Percentiles rank a stretch among this genome's conserved stretches.
phyloP scores from a whole-genome alignment of 64 coral and sea anemone genomes.

The Pachyseris speciosa region DNA sequence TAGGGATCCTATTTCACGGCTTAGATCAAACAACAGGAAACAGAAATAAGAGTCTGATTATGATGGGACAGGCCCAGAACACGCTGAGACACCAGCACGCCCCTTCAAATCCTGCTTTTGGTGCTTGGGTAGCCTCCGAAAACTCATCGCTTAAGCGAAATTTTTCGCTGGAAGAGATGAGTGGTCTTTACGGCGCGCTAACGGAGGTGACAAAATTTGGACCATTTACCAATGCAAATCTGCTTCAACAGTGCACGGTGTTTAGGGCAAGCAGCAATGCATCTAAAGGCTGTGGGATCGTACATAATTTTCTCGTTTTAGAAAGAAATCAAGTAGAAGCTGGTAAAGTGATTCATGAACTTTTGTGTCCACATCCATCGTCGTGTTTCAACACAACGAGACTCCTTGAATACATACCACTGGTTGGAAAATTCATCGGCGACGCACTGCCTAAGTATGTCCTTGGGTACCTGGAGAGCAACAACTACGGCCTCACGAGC shows the following conservation, averaged over 20 bases:
- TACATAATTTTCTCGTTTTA: background rate
- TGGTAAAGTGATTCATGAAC: background rate
- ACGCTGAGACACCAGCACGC: no score
- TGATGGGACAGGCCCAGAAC: background rate
- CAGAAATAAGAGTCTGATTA: background rate
- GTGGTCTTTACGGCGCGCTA: slow-evolving; percentile 37
- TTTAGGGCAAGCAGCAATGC: background rate
- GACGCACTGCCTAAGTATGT: background rate
- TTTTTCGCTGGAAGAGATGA: slow-evolving; percentile 27
- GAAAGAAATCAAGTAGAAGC: background rate
- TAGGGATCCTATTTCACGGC: background rate
- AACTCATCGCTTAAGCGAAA: background rate
- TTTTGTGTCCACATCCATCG: background rate
- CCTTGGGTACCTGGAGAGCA: slow-evolving; percentile 3
- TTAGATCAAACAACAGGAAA: background rate
- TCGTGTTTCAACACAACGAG: background rate
- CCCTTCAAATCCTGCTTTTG: background rate
- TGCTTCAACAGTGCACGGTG: background rate
- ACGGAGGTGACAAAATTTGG: background rate
- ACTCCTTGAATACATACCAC: background rate
- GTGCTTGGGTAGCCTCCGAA: background rate
- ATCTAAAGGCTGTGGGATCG: slow-evolving; percentile 28
- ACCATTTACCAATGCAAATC: background rate
- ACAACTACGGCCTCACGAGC: slow-evolving; percentile 40
- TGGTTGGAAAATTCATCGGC: background rate